Conservation (phyloP, 2,113 vertebrate species). For the Aegotheles bennettii region DNA sequence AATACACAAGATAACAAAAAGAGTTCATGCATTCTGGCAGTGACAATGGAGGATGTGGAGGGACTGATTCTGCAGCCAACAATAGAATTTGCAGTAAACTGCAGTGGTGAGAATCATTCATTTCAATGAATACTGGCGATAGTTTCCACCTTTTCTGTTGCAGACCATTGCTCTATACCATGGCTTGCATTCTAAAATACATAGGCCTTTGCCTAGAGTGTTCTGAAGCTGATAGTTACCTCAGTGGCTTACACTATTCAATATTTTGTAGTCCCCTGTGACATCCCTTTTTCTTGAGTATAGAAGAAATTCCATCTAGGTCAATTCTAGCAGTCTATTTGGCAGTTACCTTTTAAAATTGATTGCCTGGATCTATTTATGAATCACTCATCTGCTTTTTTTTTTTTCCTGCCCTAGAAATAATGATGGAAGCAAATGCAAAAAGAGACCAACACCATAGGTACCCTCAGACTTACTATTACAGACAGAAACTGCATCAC, state of each 20-base stretch:
- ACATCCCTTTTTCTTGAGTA: background rate
- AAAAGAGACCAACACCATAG: background rate
- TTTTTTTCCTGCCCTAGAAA: background rate
- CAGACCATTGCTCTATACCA: background rate
- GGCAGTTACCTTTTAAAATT: background rate
- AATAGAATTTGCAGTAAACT: background rate
- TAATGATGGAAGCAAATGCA: background rate
- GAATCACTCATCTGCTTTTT: background rate
- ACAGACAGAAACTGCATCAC: background rate
- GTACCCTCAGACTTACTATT: background rate
- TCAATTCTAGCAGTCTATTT: background rate
- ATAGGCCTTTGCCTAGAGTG: background rate
- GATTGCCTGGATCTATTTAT: background rate
- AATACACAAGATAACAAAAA: background rate
- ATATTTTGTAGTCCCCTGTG: background rate
- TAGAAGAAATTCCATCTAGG: background rate
- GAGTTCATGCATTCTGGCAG: background rate
- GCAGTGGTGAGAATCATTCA: background rate
- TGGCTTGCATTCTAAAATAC: background rate
- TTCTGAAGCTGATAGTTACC: background rate
- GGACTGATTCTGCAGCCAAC: background rate
- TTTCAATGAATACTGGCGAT: background rate
- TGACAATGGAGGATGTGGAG: background rate
- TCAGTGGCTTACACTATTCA: background rate
- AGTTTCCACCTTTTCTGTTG: background rate